These are phyloP conservation scores for Megamerina dolium DNA, from an alignment of 2,888 invertebrate species.

Conservation along the genomic window DNA sequence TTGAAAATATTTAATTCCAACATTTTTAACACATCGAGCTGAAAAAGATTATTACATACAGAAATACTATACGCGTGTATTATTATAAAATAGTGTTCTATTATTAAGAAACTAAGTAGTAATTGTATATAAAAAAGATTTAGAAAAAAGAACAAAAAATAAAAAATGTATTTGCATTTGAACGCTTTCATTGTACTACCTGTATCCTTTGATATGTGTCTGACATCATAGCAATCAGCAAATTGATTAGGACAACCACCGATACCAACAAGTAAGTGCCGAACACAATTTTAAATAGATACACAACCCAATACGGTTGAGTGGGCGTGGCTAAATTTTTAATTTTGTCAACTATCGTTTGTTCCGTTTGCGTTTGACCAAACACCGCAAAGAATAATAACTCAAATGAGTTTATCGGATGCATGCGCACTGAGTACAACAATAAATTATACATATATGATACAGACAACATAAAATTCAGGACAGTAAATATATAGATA, in stretches of 20 bases:
- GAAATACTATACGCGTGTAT: no score
- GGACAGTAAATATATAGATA: slow-evolving; percentile 20
- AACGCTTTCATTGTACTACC: slow-evolving; percentile 54
- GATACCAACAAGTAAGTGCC: slow-evolving; percentile 98
- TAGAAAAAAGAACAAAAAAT: no score
- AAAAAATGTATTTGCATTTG: no score
- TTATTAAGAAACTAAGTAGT: no score
- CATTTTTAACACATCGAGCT: no score
- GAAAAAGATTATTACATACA: no score
- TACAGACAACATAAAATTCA: not conserved
- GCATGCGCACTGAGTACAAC: slow-evolving; percentile 71
- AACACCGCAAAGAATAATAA: slow-evolving; percentile 98
- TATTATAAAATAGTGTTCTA: no score
- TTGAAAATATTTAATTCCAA: no score
- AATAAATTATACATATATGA: not conserved
- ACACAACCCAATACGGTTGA: slow-evolving; percentile 78
- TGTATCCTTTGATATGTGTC: slow-evolving; percentile 99
- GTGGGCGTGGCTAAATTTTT: slow-evolving; percentile 51
- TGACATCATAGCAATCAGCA: slow-evolving; percentile 99
- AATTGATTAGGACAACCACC: slow-evolving; percentile 96
- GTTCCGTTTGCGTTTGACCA: slow-evolving; percentile 82
- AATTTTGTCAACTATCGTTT: slow-evolving; percentile 64
- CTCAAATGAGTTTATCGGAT: slow-evolving; percentile 90
- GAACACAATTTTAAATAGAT: slow-evolving; percentile 81
- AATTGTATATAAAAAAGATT: no score